Percentiles rank a stretch among this genome's conserved stretches.
These are phyloP conservation scores for Amphiura filiformis DNA, from an alignment of 35 echinoderm and acorn worm genomes.

Conservation along the genomic window DNA sequence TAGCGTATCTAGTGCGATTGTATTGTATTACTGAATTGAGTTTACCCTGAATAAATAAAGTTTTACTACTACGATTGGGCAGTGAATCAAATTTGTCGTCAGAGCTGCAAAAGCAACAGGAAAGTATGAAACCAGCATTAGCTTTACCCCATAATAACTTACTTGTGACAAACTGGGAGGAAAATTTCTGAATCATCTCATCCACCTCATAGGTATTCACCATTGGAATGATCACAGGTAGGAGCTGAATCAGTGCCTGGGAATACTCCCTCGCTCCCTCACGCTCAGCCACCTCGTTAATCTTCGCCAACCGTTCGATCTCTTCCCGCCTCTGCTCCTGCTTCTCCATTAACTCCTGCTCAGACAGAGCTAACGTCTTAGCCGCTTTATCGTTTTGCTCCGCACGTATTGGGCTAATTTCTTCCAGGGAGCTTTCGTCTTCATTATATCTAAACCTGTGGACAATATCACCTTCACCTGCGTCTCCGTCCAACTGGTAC, in stretches of 20 bases:
- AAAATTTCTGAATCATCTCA: constrained; percentile 72
- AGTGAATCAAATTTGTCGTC: no score
- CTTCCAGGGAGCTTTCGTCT: background rate
- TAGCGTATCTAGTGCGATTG: no score
- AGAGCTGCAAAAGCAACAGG: no score
- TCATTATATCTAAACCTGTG: background rate
- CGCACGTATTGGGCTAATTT: background rate
- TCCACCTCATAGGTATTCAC: constrained; percentile 63
- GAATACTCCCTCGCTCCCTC: constrained; percentile 85
- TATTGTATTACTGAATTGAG: no score
- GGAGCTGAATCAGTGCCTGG: constrained; percentile 56
- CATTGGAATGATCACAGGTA: constrained; percentile 68
- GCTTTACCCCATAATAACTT: no score
- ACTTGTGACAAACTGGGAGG: constrained; percentile 89
- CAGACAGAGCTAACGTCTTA: constrained; percentile 1
- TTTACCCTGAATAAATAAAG: no score
- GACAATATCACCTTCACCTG: background rate
- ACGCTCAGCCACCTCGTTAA: constrained; percentile 73
- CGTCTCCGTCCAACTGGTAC: background rate
- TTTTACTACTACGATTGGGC: no score
- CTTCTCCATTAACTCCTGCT: constrained; percentile 24
- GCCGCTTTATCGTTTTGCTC: background rate
- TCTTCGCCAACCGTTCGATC: constrained; percentile 49
- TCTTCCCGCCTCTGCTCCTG: constrained; percentile 42
- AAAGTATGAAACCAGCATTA: no score